A percentile compares a stretch with the other conserved stretches of the same genome.
These are phyloP conservation scores for Baccha elongata DNA, from an alignment of 2,888 invertebrate species.

Conservation along the genomic window DNA sequence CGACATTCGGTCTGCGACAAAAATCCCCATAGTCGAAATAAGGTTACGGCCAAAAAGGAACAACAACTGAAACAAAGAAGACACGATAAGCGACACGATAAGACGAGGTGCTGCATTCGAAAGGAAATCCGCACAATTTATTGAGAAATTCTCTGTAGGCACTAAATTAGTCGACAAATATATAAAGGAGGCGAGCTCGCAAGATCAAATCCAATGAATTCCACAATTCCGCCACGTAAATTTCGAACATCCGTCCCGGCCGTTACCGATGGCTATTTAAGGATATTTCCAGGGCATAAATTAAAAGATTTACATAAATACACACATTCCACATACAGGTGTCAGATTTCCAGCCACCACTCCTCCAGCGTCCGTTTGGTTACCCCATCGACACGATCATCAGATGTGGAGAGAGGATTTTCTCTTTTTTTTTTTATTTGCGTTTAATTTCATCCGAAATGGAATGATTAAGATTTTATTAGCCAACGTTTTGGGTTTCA, in stretches of 20 bases:
- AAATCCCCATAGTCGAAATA: constrained; percentile 21
- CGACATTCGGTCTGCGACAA: constrained; percentile 67
- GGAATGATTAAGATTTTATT: constrained; percentile 74
- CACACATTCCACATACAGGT: constrained; percentile 72
- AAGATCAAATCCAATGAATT: constrained; percentile 72
- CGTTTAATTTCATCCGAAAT: constrained; percentile 73
- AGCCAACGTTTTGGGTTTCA: constrained; percentile 73
- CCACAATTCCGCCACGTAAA: constrained; percentile 67
- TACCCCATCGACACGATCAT: constrained; percentile 10
- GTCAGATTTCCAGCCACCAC: constrained; percentile 70
- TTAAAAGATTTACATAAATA: constrained; percentile 74
- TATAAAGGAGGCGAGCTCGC: constrained; percentile 60
- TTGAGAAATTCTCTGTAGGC: constrained; percentile 71
- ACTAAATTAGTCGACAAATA: constrained; percentile 73
- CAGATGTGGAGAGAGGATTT: constrained; percentile 35
- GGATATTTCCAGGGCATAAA: constrained; percentile 73
- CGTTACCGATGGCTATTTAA: constrained; percentile 70
- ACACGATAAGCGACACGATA: constrained; percentile 69
- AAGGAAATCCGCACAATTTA: constrained; percentile 70
- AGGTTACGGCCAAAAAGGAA: constrained; percentile 33
- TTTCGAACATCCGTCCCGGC: constrained; percentile 54
- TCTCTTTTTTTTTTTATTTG: constrained; percentile 56
- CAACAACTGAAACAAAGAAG: constrained; percentile 64
- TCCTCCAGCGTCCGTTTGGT: constrained; percentile 27
- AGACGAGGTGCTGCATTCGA: constrained; percentile 53